Evolutionary conservation across 2,113 vertebrate genomes (phyloP).

Genomic region (Trematomus loennbergii): DNA sequence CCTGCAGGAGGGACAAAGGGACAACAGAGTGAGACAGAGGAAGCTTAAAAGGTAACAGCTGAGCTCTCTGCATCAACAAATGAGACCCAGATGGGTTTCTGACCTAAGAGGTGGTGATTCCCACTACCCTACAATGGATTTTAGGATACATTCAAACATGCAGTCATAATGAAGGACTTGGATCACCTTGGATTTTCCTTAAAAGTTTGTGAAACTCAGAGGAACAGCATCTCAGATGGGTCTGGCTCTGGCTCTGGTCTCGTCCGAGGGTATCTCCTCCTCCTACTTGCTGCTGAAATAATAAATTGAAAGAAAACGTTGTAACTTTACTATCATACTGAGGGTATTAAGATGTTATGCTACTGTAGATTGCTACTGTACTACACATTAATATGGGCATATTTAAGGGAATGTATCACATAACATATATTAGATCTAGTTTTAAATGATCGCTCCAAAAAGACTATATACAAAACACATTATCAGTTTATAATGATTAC

Average conservation of each 20-base stretch:
- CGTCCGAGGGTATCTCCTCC: slow-evolving; percentile 11
- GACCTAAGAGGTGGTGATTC: background rate
- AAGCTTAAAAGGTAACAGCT: background rate
- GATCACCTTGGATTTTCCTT: slow-evolving; percentile 80
- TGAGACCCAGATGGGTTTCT: background rate
- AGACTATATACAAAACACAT: background rate
- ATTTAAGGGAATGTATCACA: background rate
- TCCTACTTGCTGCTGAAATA: slow-evolving; percentile 61
- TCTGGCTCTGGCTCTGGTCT: slow-evolving; percentile 47
- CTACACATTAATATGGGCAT: no score
- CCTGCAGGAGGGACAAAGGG: slow-evolving; percentile 58
- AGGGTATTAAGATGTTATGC: background rate
- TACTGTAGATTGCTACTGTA: no score
- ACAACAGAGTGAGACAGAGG: background rate
- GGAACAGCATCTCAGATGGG: slow-evolving; percentile 51
- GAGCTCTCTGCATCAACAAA: background rate
- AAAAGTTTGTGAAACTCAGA: slow-evolving; percentile 80
- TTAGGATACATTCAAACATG: background rate
- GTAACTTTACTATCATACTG: background rate
- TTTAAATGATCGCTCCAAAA: background rate
- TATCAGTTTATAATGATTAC: background rate
- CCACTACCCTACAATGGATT: background rate
- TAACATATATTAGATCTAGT: background rate
- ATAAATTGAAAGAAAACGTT: slow-evolving; percentile 8
- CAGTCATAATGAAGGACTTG: background rate